Evolutionary conservation across 2,888 invertebrate species (phyloP), one percentile per base, ranked within the genome.

Genomic region (Thereva unica): DNA sequence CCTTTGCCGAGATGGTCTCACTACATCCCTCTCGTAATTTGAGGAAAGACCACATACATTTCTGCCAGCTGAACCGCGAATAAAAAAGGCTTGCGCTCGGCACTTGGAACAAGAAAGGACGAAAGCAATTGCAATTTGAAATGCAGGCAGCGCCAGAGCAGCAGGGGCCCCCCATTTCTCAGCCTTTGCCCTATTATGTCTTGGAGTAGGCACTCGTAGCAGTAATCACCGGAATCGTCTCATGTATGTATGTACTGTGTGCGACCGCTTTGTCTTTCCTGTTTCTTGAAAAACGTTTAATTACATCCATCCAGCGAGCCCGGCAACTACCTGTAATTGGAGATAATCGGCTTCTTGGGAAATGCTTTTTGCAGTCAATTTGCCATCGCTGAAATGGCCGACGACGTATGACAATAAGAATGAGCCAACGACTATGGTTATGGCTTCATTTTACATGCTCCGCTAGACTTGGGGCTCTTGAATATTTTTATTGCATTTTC

Each of bases 291-390:
- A 57, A 67, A 40, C 59, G 54, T 64, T 64, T 64, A 68, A 68
- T 68, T 68, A 57, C 59, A 56, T 49, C 64, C 42, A 67, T 67
- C 57, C 23, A 23, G 23, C 23, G 2, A 23, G 23, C 57, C 57
- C 52, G 38, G 45, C 52, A 68, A 52, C 50, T 61, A 64, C 57
- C 55, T 44, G 53, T 68, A 68, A 68, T 68, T 68, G 68, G 56
- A 52, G 59, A 64, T 59, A 68, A 68, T 68, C 64, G 64, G 59
- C 59, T 64, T 68, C 68, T 64, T 54, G 57, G 65, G 59, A 68
- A 59, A 54, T 54, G 64, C 55, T 64, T 67, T 63, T 67, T 55
- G 47, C 64, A 64, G 57, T 64, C 67, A 67, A 67, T 67, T 67
- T 57, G 44, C 42, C 57, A 35, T 57, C 6, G 12, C 10, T 49